Base-by-base conservation (phyloP, 2,888 invertebrate genomes). In the Amblyteles armatorius region DNA sequence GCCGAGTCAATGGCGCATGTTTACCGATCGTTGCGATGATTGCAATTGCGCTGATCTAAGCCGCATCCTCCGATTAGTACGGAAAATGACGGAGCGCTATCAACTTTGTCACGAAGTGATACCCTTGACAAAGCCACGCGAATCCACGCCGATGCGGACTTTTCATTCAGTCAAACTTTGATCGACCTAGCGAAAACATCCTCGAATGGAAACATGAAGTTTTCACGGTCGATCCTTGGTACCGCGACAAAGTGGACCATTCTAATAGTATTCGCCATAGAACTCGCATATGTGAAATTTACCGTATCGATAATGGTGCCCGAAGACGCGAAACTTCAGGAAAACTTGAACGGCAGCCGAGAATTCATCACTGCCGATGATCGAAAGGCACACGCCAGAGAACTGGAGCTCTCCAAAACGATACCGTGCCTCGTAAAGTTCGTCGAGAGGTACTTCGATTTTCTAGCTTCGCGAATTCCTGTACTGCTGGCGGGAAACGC, bases 401-500 rank as follows among this genome's bases (percentile, higher is more conserved):
- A 33, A 7, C 26, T n/a, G 1, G 44, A 82, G 5, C 48, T 82
- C 22, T 13, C 26, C 16, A 68, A 48, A 9, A 79, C 83, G 11
- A 55, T 88, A 16, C 69, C 87, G 0, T 91, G 91, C 50, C 33
- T 89, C 4, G 11, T 29, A 6, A 82, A 60, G 4, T 90, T 90
- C 71, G 52, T 91, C 19, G 19, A 63, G 9, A 52, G 29, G 5
- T 76, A 84, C 68, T 50, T 89, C 50, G 22, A 67, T 0, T 5
- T 77, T 0, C 82, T 84, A 29, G 77, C 83, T 5, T 72, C 63
- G 0, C 63, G 79, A 16, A 83, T 85, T 0, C 84, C 88, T 0
- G 52, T 90, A 1, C 11, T 89, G 5, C 16, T 87, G 6, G 60
- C 87, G 0, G 79, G 87, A 22, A 69, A 72, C 7, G 16, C 33